Conservation (phyloP, 2,797 vertebrate species). For the Pampus argenteus region DNA sequence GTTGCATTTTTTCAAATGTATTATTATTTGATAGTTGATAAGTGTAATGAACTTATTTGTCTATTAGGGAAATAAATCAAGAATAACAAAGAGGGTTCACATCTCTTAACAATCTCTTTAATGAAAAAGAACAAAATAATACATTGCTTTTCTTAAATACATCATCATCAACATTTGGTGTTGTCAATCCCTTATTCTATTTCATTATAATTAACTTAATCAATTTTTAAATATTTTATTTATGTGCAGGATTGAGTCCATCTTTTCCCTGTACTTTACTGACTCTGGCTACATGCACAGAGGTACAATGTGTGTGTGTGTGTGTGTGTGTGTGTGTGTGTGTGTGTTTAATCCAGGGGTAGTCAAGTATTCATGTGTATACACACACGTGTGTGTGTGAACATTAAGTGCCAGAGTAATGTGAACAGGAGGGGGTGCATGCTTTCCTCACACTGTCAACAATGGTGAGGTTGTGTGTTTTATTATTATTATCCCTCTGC, state of each 20-base stretch:
- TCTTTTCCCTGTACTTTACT: neutral
- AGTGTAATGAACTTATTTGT: neutral
- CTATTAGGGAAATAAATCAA: no score
- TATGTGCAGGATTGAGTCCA: neutral
- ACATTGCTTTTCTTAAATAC: no score
- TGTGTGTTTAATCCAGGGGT: constrained; percentile 2
- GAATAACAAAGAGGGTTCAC: no score
- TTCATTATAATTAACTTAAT: neutral
- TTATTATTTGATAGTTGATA: no score
- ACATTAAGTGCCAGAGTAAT: constrained; percentile 41
- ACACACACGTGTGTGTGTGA: constrained; percentile 3
- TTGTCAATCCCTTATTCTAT: no score
- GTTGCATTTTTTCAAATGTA: no score
- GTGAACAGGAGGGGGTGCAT: constrained; percentile 42
- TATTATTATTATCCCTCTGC: constrained; percentile 60
- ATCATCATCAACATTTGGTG: no score
- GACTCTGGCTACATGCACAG: neutral
- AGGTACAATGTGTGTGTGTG: neutral
- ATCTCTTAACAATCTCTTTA: no score
- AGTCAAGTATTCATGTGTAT: constrained; percentile 23
- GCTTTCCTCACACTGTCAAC: constrained; percentile 61
- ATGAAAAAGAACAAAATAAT: no score
- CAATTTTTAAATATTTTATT: neutral
- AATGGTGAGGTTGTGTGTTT: constrained; percentile 71
- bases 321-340: neutral